A percentile compares a stretch with the other conserved stretches of the same genome.
Conservation (phyloP, 2,113 vertebrate species). For the human region GRCh38 chr22:49070001-49070500, state of each 20-base stretch:
- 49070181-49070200: neutral
- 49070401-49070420: fast-evolving
- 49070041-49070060: fast-evolving
- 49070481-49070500: fast-evolving
- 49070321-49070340: neutral
- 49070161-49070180: no score
- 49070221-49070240: fast-evolving
- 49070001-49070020: fast-evolving
- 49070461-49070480: no score
- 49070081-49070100: neutral
- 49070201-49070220: neutral
- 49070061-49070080: neutral
- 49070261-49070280: neutral
- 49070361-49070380: neutral
- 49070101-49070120: neutral
- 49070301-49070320: neutral
- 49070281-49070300: neutral
- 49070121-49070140: neutral
- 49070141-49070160: no score
- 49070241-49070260: fast-evolving
- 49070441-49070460: fast-evolving
- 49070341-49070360: neutral
- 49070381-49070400: fast-evolving
- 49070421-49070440: fast-evolving
- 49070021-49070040: fast-evolving